Percentiles rank a stretch among this genome's conserved stretches.
These are phyloP conservation scores for Drosophila bocki DNA, from an alignment of 1,140 invertebrate species.

Conservation along the genomic window DNA sequence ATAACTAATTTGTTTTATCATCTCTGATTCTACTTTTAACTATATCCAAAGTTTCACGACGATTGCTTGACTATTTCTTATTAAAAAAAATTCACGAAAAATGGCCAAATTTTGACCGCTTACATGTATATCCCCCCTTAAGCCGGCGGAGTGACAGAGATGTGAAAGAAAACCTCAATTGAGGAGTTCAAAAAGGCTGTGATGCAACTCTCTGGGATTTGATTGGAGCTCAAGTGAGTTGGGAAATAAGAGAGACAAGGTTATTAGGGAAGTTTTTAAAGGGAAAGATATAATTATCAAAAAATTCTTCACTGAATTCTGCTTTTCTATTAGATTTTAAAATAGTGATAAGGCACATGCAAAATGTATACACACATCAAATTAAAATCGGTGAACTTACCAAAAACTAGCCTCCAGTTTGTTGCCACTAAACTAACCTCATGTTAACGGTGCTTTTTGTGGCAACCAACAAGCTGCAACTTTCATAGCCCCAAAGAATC, in stretches of 20 bases:
- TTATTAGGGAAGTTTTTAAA: not conserved
- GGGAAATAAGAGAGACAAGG: not conserved
- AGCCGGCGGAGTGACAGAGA: slow-evolving; percentile 18
- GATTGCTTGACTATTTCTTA: too few relatives aligned
- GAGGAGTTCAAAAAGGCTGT: not conserved
- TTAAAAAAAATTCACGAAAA: too few relatives aligned
- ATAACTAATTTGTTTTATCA: too few relatives aligned
- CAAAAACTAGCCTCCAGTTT: slow-evolving; percentile 47
- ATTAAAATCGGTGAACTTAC: slow-evolving; percentile 3
- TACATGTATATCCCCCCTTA: too few relatives aligned
- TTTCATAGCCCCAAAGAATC: slow-evolving; percentile 71
- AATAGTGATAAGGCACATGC: not conserved
- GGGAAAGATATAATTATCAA: not conserved
- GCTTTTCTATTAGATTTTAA: not conserved
- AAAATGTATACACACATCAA: not conserved
- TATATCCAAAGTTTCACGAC: too few relatives aligned
- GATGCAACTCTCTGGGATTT: slow-evolving; percentile 2
- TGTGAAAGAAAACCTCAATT: slow-evolving; percentile 18
- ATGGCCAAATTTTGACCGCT: too few relatives aligned
- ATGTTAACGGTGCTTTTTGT: slow-evolving; percentile 66
- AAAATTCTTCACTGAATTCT: not conserved
- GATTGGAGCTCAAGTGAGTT: slow-evolving; percentile 4
- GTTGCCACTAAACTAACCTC: slow-evolving; percentile 23
- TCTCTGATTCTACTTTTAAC: too few relatives aligned
- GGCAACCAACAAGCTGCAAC: slow-evolving; percentile 35